Conservation (phyloP, 2,797 vertebrate genomes). For the Siniperca undulata region DNA sequence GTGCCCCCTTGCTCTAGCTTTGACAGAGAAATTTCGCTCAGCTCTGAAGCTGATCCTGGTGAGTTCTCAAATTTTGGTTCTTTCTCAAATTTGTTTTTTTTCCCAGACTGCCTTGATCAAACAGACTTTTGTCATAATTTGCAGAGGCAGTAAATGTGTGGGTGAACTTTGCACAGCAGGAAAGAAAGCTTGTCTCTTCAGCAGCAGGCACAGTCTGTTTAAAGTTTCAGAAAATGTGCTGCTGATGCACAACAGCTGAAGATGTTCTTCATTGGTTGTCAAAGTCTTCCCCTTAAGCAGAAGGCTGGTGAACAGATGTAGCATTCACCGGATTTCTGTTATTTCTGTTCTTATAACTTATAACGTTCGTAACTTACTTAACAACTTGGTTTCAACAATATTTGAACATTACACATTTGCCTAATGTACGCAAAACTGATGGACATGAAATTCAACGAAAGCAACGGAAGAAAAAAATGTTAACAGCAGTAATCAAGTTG, state of each 20-base stretch:
- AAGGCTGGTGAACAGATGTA: constrained; percentile 11
- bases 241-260: constrained; percentile 32
- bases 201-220: constrained; percentile 30
- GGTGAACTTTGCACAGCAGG: constrained; percentile 38
- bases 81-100: constrained; percentile 27
- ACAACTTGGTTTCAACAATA: background rate
- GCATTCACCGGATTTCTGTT: background rate
- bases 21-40: constrained; percentile 1
- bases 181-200: constrained; percentile 21
- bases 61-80: constrained; percentile 16
- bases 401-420: constrained; percentile 1
- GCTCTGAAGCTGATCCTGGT: constrained; percentile 4
- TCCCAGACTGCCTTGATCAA: constrained; percentile 35
- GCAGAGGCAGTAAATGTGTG: constrained; percentile 40
- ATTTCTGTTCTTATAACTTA: background rate
- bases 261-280: constrained; percentile 21
- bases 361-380: background rate
- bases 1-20: background rate
- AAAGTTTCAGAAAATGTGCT: constrained; percentile 44
- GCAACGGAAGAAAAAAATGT: background rate
- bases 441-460: background rate
- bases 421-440: background rate
- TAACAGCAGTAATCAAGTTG: background rate
- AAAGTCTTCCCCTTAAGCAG: background rate
- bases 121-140: constrained; percentile 51